Percentiles rank a stretch among this genome's conserved stretches.
Evolutionary conservation across 1,140 invertebrate species (phyloP).

Genomic region (Pomacea maculata): DNA sequence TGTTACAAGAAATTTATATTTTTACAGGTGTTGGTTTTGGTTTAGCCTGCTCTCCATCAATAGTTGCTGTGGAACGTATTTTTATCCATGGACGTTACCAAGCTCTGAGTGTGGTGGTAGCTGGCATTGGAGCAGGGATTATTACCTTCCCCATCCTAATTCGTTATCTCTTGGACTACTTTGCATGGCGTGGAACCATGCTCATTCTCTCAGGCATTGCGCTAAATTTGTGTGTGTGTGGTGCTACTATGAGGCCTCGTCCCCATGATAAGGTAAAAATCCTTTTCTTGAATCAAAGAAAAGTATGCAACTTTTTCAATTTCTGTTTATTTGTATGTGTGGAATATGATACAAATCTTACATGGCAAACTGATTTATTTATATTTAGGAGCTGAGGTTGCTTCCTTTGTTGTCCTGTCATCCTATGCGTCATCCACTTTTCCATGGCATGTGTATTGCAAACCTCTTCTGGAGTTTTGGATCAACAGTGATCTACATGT

Average conservation of each 20-base stretch:
- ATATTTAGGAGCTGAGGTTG: slow-evolving; percentile 38
- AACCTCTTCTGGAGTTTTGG: slow-evolving; percentile 57
- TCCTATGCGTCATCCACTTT: slow-evolving; percentile 55
- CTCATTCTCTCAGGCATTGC: slow-evolving; percentile 85
- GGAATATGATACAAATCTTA: neutral
- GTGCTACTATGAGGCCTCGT: slow-evolving; percentile 67
- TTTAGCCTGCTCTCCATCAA: slow-evolving; percentile 57
- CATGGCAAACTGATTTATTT: neutral
- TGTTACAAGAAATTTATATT: neutral
- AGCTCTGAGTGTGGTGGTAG: slow-evolving; percentile 51
- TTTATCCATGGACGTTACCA: slow-evolving; percentile 51
- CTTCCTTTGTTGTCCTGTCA: slow-evolving; percentile 55
- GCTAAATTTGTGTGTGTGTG: slow-evolving; percentile 87
- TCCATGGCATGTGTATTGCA: slow-evolving; percentile 57
- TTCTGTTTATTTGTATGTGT: neutral
- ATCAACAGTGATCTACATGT: slow-evolving; percentile 60
- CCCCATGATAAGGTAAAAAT: slow-evolving; percentile 32
- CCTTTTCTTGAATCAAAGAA: neutral
- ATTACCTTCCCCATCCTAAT: slow-evolving; percentile 57
- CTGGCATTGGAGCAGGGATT: slow-evolving; percentile 57
- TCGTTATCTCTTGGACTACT: slow-evolving; percentile 47
- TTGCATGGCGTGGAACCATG: slow-evolving; percentile 86
- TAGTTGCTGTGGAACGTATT: slow-evolving; percentile 56
- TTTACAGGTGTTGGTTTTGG: slow-evolving; percentile 59
- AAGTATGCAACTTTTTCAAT: neutral